phyloP scores from a whole-genome alignment of 2,113 vertebrate species.

The Sclerurus mexicanus region DNA sequence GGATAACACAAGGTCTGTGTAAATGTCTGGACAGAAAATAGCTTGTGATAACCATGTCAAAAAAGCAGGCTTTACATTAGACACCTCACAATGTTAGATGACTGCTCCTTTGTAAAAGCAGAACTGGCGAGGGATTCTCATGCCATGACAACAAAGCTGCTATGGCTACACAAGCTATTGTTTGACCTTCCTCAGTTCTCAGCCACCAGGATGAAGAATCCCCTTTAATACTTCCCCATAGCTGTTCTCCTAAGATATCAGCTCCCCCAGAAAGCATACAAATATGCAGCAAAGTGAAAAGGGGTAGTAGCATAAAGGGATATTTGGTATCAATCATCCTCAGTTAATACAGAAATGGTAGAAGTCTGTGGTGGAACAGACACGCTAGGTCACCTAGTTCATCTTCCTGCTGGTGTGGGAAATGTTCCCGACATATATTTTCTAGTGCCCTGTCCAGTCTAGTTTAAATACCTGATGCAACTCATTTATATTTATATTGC shows the following conservation, averaged over 20 bases:
- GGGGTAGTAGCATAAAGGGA: neutral
- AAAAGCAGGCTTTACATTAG: conserved; percentile 39
- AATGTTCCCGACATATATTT: conserved; percentile 41
- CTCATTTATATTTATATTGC: conserved; percentile 69
- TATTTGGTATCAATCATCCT: conserved; percentile 58
- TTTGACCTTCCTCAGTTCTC: conserved; percentile 34
- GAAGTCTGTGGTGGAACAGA: conserved; percentile 23
- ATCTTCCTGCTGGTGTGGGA: conserved; percentile 27
- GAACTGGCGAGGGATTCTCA: conserved; percentile 9
- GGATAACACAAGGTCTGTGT: conserved; percentile 24
- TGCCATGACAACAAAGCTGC: conserved; percentile 60
- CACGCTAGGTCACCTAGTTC: conserved; percentile 47
- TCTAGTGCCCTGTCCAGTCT: conserved; percentile 40
- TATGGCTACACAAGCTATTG: conserved; percentile 47
- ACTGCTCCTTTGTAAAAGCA: conserved; percentile 39
- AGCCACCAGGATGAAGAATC: neutral
- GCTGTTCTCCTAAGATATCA: neutral
- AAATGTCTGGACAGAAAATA: conserved; percentile 57
- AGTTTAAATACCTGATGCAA: conserved; percentile 61
- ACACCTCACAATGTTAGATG: conserved; percentile 38
- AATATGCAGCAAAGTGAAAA: neutral
- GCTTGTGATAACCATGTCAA: conserved; percentile 48
- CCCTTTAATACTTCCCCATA: neutral
- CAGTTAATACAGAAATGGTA: neutral
- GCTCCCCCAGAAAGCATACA: neutral